Base-by-base conservation (phyloP, 2,113 vertebrate species). In the Odontesthes bonariensis region DNA sequence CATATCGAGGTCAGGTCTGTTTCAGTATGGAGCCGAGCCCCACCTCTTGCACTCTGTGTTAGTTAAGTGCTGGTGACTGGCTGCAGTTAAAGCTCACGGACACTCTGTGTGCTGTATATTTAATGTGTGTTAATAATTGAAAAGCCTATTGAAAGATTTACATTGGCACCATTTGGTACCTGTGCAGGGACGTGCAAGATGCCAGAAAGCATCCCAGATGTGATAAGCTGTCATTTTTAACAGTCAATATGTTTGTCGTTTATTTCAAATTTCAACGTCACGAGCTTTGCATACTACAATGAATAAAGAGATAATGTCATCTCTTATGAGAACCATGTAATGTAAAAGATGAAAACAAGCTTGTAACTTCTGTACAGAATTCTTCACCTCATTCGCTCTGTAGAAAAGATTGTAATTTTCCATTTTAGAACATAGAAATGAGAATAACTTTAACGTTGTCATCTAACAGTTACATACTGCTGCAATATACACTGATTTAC, bases 101-200 rank as follows among this genome's bases (percentile, higher is more conserved):
- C 33, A 27, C 69, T 65, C 68, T 64, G 74, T 63, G 69, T 11
- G 69, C 69, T 88, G 63, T 69, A 88, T 83, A 79, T 88, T 89
- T 88, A 59, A 92, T 90, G 78, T 47, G 17, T 14, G 20, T 91
- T 0, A 85, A 91, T 92, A 86, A 91, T 91, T 84, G 1, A 88
- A 77, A 72, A 56, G 71, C 42, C 57, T 73, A 59, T 57, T 90
- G 63, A 84, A 88, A 86, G 65, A 86, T 81, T 87, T 69, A 88
- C 32, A 10, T 23, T 38, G 49, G 31, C 77, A 79, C 47, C 59
- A 75, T 71, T 52, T 58, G 8, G 16, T 16, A 44, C 65, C 65
- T 55, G 23, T 6, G n/a, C 16, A 22, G 69, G 31, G 8, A 17
- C 0, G 9, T 23, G n/a, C 5, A 51, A 4, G 32, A 14, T 14